Evolutionary conservation across 2,888 invertebrate species (phyloP).

Genomic region (Polyommatus iphigenia): DNA sequence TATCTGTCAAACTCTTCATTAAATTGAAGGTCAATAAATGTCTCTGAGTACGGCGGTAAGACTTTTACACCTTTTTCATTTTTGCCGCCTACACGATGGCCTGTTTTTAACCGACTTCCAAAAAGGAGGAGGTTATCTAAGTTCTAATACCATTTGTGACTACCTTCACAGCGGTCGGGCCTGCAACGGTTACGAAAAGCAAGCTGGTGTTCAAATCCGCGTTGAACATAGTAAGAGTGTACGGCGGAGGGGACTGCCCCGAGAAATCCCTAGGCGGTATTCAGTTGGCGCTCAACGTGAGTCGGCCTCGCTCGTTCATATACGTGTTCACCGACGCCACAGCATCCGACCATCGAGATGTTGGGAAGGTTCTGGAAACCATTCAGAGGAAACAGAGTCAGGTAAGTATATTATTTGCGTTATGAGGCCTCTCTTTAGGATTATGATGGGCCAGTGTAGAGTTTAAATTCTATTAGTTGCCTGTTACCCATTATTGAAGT

Average conservation of each 20-base stretch:
- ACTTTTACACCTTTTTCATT: too few relatives aligned
- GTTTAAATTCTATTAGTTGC: too few relatives aligned
- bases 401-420: conserved; percentile 57
- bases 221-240: conserved; percentile 78
- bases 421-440: neutral
- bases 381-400: conserved; percentile 87
- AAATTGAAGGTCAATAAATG: too few relatives aligned
- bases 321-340: conserved; percentile 90
- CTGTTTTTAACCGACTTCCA: too few relatives aligned
- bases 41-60: too few relatives aligned
- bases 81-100: too few relatives aligned
- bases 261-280: conserved; percentile 86
- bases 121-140: too few relatives aligned
- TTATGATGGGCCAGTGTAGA: too few relatives aligned
- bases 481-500: too few relatives aligned
- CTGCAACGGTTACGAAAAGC: conserved; percentile 82
- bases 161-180: conserved; percentile 77
- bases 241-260: conserved; percentile 88
- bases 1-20: too few relatives aligned
- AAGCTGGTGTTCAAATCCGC: conserved; percentile 80
- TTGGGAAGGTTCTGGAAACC: conserved; percentile 82
- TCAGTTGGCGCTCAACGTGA: conserved; percentile 82
- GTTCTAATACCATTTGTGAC: too few relatives aligned
- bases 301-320: conserved; percentile 83
- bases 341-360: conserved; percentile 83